Percentiles rank a stretch among this genome's conserved stretches.
Evolutionary conservation across 2,113 vertebrate species (phyloP).

Genomic region (Otocyon megalotis): DNA sequence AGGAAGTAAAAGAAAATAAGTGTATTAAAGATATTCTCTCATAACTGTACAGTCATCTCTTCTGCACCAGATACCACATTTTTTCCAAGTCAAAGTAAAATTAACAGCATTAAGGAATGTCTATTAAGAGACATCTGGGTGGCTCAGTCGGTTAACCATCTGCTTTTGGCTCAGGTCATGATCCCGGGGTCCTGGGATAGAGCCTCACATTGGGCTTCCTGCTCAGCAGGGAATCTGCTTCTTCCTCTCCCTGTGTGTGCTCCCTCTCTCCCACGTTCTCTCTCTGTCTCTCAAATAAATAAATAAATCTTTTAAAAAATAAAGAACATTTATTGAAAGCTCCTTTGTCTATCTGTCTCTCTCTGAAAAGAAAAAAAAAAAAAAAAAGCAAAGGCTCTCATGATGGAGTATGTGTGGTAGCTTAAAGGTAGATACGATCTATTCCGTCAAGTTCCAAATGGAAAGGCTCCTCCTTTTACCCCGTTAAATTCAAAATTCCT

Average conservation of each 20-base stretch:
- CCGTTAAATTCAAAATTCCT: background rate
- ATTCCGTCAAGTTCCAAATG: background rate
- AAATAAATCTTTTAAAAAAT: no score
- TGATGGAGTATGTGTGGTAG: background rate
- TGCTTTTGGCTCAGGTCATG: no score
- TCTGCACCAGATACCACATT: background rate
- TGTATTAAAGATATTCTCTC: background rate
- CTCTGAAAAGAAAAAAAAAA: background rate
- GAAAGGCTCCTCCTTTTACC: background rate
- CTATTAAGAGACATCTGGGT: background rate
- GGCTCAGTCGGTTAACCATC: no score
- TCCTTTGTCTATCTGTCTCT: background rate
- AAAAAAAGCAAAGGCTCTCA: background rate
- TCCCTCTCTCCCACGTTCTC: no score
- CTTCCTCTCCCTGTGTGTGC: no score
- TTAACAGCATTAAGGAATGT: constrained; percentile 24
- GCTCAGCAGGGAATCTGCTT: no score
- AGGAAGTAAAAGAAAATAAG: constrained; percentile 34
- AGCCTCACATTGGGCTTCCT: no score
- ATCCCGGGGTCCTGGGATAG: no score
- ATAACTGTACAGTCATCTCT: constrained; percentile 7
- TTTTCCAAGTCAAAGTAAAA: constrained; percentile 57
- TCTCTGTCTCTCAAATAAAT: no score
- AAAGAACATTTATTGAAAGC: background rate
- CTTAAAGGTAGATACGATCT: constrained; percentile 21